A percentile compares a stretch with the other conserved stretches of the same genome.
phyloP scores from a whole-genome alignment of 1,140 invertebrate genomes.

The Pomacea maculata region DNA sequence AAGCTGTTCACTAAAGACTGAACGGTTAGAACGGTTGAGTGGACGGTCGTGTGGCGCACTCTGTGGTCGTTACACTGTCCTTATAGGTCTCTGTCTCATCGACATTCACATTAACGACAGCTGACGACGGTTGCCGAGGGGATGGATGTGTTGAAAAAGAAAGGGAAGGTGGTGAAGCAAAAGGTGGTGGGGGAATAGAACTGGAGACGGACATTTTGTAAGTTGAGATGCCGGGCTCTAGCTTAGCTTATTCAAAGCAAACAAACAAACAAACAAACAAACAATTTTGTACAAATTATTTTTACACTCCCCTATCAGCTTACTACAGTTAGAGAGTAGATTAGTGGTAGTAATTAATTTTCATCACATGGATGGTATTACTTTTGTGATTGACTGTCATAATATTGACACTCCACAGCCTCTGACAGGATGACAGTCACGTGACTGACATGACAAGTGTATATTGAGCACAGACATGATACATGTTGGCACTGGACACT shows the following conservation, averaged over 20 bases:
- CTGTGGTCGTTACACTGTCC: no score
- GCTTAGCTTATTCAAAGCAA: neutral
- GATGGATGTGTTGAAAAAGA: neutral
- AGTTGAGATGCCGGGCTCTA: no score
- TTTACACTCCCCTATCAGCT: neutral
- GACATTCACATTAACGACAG: neutral
- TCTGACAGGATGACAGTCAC: neutral
- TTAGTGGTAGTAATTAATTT: neutral
- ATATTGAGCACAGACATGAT: neutral
- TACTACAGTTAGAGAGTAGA: neutral
- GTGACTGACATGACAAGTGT: neutral
- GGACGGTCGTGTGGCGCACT: no score
- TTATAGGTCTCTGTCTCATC: no score
- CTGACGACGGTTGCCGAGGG: neutral
- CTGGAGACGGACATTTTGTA: no score
- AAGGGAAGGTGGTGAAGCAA: neutral
- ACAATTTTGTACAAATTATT: neutral
- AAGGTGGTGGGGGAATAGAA: neutral
- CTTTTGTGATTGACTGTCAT: neutral
- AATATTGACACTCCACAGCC: no score
- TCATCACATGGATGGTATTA: neutral
- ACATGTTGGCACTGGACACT: neutral
- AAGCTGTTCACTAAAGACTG: no score
- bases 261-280: neutral
- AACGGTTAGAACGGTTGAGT: no score